Percentiles rank a stretch among this genome's conserved stretches.
These are phyloP conservation scores for Scrobipalpa costella DNA, from an alignment of 2,888 invertebrate genomes.

Conservation along the genomic window DNA sequence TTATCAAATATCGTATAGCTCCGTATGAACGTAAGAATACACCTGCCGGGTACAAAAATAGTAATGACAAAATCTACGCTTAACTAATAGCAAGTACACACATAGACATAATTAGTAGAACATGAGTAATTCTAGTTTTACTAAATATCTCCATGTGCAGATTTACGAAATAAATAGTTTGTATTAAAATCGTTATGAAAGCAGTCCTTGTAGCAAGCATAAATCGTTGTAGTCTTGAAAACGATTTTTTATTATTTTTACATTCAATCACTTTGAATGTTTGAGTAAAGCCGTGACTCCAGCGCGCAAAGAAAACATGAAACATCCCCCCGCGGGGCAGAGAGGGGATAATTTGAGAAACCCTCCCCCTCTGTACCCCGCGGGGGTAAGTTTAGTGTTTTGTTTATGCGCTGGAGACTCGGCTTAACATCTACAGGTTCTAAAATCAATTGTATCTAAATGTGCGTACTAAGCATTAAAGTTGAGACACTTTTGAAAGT, in stretches of 20 bases:
- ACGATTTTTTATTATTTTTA: constrained; percentile 26
- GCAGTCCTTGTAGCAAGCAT: constrained; percentile 61
- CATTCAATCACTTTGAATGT: not conserved
- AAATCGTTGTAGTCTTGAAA: constrained; percentile 50
- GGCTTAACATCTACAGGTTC: not conserved
- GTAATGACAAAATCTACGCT: constrained; percentile 44
- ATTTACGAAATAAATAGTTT: constrained; percentile 42
- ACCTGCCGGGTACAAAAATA: constrained; percentile 49
- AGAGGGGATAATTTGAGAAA: too few relatives aligned
- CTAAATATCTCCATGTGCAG: not conserved
- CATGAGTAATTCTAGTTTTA: not conserved
- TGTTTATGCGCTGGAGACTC: too few relatives aligned
- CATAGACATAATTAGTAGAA: not conserved
- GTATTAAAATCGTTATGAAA: constrained; percentile 49
- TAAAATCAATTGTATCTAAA: not conserved
- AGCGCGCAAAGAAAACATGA: too few relatives aligned
- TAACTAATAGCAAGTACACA: constrained; percentile 43
- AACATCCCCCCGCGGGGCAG: too few relatives aligned
- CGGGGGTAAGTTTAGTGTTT: too few relatives aligned
- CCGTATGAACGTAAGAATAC: constrained; percentile 21
- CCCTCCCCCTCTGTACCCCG: too few relatives aligned
- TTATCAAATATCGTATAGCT: constrained; percentile 17
- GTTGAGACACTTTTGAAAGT: not conserved
- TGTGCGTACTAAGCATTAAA: not conserved
- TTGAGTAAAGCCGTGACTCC: too few relatives aligned